These are phyloP conservation scores for Callipepla squamata DNA, from an alignment of 2,113 vertebrate genomes.

Conservation along the genomic window DNA sequence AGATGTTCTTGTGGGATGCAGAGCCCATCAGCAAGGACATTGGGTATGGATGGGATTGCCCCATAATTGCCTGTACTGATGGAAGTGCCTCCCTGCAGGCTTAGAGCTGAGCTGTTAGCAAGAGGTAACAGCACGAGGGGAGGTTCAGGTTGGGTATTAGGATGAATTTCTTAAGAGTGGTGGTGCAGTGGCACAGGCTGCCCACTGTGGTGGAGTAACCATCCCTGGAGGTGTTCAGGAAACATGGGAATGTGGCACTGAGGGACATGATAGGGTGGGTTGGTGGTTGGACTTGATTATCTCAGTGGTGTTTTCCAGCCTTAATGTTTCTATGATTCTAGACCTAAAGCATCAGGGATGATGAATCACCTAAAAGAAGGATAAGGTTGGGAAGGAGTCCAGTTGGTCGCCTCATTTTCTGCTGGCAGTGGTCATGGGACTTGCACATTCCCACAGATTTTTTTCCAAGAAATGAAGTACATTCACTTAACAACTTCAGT, in stretches of 20 bases:
- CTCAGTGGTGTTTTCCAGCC: too few relatives aligned
- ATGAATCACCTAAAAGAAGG: background rate
- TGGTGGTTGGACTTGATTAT: too few relatives aligned
- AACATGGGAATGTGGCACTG: too few relatives aligned
- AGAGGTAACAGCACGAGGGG: background rate
- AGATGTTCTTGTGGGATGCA: background rate
- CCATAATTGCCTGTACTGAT: background rate
- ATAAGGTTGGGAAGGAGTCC: background rate
- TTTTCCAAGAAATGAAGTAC: background rate
- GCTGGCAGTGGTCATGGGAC: background rate
- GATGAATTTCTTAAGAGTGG: too few relatives aligned
- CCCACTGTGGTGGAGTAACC: too few relatives aligned
- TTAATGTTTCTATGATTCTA: background rate
- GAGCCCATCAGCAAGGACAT: background rate
- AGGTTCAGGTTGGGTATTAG: too few relatives aligned
- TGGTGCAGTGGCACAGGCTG: too few relatives aligned
- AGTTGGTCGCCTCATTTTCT: background rate
- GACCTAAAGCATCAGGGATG: background rate
- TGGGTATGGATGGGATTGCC: accelerated
- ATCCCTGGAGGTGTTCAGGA: too few relatives aligned
- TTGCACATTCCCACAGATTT: background rate
- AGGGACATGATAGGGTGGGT: too few relatives aligned
- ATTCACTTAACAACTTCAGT: background rate
- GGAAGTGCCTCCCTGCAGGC: background rate
- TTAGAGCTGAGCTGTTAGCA: background rate